Conservation (phyloP, 2,113 vertebrate genomes). For the Mixornis gularis region DNA sequence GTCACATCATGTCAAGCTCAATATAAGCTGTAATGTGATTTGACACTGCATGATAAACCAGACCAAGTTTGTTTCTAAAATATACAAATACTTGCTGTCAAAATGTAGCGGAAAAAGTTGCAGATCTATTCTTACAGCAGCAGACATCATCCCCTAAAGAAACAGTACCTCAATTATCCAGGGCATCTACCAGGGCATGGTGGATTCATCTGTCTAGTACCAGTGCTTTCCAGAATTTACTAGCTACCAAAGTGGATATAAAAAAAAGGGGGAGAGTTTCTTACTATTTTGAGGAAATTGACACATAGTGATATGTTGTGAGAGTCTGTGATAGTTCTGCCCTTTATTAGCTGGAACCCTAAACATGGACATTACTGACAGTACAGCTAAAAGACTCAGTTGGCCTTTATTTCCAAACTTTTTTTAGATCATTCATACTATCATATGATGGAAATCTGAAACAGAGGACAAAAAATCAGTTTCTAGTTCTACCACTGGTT, state of each 20-base stretch:
- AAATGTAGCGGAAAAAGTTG: background rate
- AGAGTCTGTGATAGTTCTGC: background rate
- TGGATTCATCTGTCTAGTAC: background rate
- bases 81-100: background rate
- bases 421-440: background rate
- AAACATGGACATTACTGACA: background rate
- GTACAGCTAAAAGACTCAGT: background rate
- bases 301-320: background rate
- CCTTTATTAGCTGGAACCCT: background rate
- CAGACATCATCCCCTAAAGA: background rate
- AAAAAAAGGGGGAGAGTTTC: background rate
- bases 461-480: background rate
- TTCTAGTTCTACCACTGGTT: background rate
- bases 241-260: background rate
- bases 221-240: background rate
- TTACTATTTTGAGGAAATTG: background rate
- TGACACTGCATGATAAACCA: background rate
- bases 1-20: background rate
- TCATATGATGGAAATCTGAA: background rate
- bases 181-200: background rate
- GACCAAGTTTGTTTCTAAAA: background rate
- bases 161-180: background rate
- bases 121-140: background rate
- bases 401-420: background rate
- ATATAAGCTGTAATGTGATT: background rate